These are phyloP conservation scores for Blera fallax DNA, from an alignment of 2,888 invertebrate genomes.

Conservation along the genomic window DNA sequence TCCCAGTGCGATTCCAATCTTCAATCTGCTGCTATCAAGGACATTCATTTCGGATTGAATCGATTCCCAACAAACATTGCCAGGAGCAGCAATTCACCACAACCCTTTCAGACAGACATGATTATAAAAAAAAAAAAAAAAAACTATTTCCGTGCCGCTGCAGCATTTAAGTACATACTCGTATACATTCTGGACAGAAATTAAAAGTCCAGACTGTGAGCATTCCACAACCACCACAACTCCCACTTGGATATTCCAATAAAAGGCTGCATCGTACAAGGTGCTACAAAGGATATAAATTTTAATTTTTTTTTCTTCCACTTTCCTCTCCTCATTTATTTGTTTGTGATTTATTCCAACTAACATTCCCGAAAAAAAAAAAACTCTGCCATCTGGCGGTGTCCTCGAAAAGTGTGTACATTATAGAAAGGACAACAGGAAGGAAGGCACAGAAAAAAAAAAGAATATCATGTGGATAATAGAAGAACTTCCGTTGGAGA, in stretches of 20 bases:
- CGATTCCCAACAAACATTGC: constrained; percentile 41
- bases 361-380: constrained; percentile 14
- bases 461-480: constrained; percentile 49
- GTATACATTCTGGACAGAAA: constrained; percentile 27
- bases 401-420: constrained; percentile 52
- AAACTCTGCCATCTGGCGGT: constrained; percentile 44
- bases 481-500: constrained; percentile 61
- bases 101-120: constrained; percentile 39
- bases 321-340: constrained; percentile 35
- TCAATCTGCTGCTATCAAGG: constrained; percentile 43
- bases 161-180: not conserved
- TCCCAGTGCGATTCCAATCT: constrained; percentile 42
- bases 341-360: constrained; percentile 56
- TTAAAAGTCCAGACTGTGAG: constrained; percentile 61
- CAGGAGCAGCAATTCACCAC: constrained; percentile 31
- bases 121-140: constrained; percentile 9
- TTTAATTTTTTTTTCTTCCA: not conserved
- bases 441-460: not conserved
- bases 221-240: not conserved
- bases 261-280: constrained; percentile 40
- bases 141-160: constrained; percentile 12
- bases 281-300: constrained; percentile 56
- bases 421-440: constrained; percentile 20
- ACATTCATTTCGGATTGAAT: constrained; percentile 64
- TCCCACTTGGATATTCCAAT: constrained; percentile 10